These are phyloP conservation scores for Globia sparganii DNA, from an alignment of 2,888 invertebrate genomes.

Conservation along the genomic window DNA sequence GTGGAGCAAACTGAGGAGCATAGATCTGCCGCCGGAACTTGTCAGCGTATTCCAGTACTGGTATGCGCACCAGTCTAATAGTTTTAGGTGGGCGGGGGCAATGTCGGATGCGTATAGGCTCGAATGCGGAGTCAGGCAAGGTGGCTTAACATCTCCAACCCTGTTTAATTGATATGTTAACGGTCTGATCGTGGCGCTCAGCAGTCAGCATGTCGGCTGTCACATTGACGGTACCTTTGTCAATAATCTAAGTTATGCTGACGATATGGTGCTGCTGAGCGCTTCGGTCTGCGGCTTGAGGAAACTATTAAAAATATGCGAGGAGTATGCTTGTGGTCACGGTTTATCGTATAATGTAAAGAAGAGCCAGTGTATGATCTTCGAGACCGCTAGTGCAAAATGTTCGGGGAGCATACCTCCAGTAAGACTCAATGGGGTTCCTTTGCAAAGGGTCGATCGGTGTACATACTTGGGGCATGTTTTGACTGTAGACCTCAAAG, in stretches of 20 bases:
- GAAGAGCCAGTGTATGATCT: too few species aligned
- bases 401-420: neutral
- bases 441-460: neutral
- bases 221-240: neutral
- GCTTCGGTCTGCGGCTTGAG: neutral
- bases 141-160: neutral
- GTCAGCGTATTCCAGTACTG: slow-evolving; percentile 12
- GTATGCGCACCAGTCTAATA: slow-evolving; percentile 13
- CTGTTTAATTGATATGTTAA: neutral
- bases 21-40: neutral
- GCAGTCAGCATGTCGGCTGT: too few species aligned
- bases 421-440: neutral
- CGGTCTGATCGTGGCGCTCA: neutral
- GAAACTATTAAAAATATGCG: neutral
- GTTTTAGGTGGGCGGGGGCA: slow-evolving; percentile 15
- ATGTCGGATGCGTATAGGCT: neutral
- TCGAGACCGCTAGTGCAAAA: too few species aligned
- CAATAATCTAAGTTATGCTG: neutral
- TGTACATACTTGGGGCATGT: neutral
- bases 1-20: neutral
- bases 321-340: too few species aligned
- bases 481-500: too few species aligned
- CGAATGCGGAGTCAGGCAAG: neutral
- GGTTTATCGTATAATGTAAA: neutral
- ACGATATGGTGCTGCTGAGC: slow-evolving; percentile 17